Base-by-base conservation (phyloP, 2,797 vertebrate genomes). In the Schizothorax lantsangensis region DNA sequence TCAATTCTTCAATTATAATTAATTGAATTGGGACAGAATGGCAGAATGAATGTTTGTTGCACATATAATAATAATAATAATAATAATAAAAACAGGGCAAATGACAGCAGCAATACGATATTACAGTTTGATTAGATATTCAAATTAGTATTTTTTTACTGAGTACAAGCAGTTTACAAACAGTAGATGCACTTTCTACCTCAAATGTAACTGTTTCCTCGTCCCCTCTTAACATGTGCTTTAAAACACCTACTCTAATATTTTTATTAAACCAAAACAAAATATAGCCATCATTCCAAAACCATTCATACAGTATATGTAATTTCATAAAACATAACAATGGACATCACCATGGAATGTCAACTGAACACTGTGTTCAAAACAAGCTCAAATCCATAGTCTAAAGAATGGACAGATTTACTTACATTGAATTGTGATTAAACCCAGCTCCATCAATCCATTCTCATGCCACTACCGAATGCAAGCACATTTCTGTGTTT, bases 401-500 rank as follows among this genome's bases (percentile, higher is more conserved):
- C 49, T 38, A n/a, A 64, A 75, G 43, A 12, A 10, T 4, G 23
- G 15, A 47, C 1, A 30, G 40, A 33, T 17, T 73, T 15, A 74
- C 85, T 81, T 74, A 81, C 54, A 52, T 33, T 66, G 45, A 81
- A 86, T 33, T 40, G 26, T 6, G 11, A 49, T 54, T 26, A 74
- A 86, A 81, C 33, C 17, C 30, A 7, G 54, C 78, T 52, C 68
- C 40, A 59, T 40, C 26, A 75, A 38, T 47, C 40, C 3, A 33
- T 21, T 78, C 33, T 43, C 38, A 57, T 43, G 45, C 9, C n/a
- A 57, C 10, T 38, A n/a, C 49, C 57, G 30, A 19, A 14, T 21
- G 40, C n/a, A 33, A 62, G 64, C 17, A 26, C 33, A 79, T 59
- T 83, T 81, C 80, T 83, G 23, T n/a, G 77, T 33, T 77, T 81